Base-by-base conservation (phyloP, 2,888 invertebrate genomes). In the Oscheius onirici region DNA sequence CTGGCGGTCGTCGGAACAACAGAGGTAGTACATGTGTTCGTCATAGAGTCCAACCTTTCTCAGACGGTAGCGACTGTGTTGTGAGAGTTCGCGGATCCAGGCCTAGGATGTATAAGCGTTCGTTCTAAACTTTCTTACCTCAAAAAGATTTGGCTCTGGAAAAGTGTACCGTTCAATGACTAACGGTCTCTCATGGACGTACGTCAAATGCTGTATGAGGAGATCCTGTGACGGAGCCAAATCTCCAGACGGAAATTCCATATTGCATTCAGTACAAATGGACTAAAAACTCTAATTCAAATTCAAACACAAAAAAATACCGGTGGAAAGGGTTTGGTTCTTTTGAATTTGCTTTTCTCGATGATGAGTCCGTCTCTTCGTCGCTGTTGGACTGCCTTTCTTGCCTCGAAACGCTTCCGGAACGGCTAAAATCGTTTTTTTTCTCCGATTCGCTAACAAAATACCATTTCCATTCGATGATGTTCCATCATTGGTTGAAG, bases 1-100 rank as follows among this genome's bases (percentile, higher is more conserved):
- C 17, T 66, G 69, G 15, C 81, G 73, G 63, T 72, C 74, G 46
- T 81, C 81, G 10, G 52, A 52, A 2, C n/a, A 3, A 26, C 81
- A 81, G 41, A 81, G 67, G 60, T 73, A 81, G 69, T 79, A 81
- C 77, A 81, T 77, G 44, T 78, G 72, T 60, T 81, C 81, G 24
- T 79, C 80, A 17, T 73, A 74, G 11, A 80, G 24, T 6, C 78
- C 78, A 63, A 76, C 69, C 43, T 63, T 65, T 22, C 71, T 70
- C 65, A 78, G 43, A 43, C 71, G 72, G 61, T 69, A 63, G 13
- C 69, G 57, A 57, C 74, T 73, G 26, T 69, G 65, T 3, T 58
- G n/a, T 22, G 63, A 63, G 8, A 79, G 60, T 46, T 76, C 79
- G 8, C 79, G 74, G 0, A 79, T 51, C 58, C 75, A 79, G 73